Conservation (phyloP, 2,888 invertebrate species). For the Drosophila emarginata region DNA sequence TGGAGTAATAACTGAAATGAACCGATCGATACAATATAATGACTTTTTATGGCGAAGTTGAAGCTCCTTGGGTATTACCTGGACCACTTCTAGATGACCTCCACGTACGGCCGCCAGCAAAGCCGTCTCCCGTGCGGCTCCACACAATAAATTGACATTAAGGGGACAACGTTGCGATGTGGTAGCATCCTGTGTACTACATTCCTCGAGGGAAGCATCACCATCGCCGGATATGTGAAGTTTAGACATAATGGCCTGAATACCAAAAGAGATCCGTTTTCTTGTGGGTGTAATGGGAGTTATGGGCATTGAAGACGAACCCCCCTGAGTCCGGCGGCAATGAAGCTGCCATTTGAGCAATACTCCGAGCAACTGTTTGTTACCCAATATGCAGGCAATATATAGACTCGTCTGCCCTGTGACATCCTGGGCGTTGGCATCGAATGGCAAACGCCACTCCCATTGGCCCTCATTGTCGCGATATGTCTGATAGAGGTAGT, state of each 20-base stretch:
- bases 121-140: conserved; percentile 91
- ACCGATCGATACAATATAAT: background rate
- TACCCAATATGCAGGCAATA: conserved; percentile 93
- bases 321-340: conserved; percentile 80
- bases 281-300: conserved; percentile 84
- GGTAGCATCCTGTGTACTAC: conserved; percentile 43
- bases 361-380: conserved; percentile 89
- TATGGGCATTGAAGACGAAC: conserved; percentile 60
- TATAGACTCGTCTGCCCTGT: conserved; percentile 95
- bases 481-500: conserved; percentile 86
- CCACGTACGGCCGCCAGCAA: conserved; percentile 91
- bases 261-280: conserved; percentile 92
- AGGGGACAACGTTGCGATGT: conserved; percentile 86
- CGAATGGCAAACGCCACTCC: conserved; percentile 95
- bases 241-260: conserved; percentile 93
- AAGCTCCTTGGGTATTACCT: background rate
- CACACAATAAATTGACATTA: conserved; percentile 88
- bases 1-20: conserved; percentile 85
- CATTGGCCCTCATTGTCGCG: conserved; percentile 89
- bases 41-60: too few relatives aligned
- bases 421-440: conserved; percentile 94
- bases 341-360: conserved; percentile 89
- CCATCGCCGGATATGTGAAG: conserved; percentile 86
- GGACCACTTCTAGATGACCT: conserved; percentile 88
- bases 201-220: conserved; percentile 80